These are phyloP conservation scores for Arothron firmamentum DNA, from an alignment of 2,113 vertebrate genomes.

Conservation along the genomic window DNA sequence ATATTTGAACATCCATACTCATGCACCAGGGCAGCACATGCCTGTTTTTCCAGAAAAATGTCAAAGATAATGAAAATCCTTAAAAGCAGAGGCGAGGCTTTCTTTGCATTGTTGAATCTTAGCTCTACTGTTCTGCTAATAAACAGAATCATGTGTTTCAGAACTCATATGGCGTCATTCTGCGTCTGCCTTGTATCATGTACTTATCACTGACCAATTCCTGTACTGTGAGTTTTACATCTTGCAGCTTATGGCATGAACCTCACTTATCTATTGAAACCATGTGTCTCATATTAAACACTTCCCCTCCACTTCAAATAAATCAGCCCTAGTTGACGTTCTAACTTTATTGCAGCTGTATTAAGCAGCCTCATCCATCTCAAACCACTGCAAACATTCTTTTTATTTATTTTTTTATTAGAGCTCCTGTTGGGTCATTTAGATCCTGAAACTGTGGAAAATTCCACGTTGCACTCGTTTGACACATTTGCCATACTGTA, in stretches of 20 bases:
- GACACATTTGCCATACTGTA: constrained; percentile 12
- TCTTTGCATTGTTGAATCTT: background rate
- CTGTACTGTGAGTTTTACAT: constrained; percentile 66
- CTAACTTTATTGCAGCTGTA: constrained; percentile 71
- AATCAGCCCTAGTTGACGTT: constrained; percentile 74
- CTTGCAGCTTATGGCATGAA: constrained; percentile 59
- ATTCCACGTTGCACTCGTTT: constrained; percentile 23
- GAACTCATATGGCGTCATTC: constrained; percentile 42
- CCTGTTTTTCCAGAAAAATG: constrained; percentile 49
- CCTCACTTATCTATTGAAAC: constrained; percentile 76
- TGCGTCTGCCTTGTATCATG: constrained; percentile 66
- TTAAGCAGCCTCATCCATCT: constrained; percentile 54
- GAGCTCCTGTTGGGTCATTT: constrained; percentile 33
- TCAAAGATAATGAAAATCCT: constrained; percentile 17
- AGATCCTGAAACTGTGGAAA: constrained; percentile 25
- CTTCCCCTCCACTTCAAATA: constrained; percentile 79
- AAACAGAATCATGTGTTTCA: constrained; percentile 8
- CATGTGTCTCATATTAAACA: constrained; percentile 78
- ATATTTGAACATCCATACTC: constrained; percentile 51
- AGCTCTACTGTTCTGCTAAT: background rate
- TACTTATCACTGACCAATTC: constrained; percentile 67
- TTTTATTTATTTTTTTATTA: constrained; percentile 40
- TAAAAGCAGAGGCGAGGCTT: background rate
- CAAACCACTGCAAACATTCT: constrained; percentile 46
- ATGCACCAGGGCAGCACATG: constrained; percentile 53